Evolutionary conservation across 2,113 vertebrate species (phyloP), one percentile per base, ranked within the genome.

Genomic region (Halcyon senegalensis): DNA sequence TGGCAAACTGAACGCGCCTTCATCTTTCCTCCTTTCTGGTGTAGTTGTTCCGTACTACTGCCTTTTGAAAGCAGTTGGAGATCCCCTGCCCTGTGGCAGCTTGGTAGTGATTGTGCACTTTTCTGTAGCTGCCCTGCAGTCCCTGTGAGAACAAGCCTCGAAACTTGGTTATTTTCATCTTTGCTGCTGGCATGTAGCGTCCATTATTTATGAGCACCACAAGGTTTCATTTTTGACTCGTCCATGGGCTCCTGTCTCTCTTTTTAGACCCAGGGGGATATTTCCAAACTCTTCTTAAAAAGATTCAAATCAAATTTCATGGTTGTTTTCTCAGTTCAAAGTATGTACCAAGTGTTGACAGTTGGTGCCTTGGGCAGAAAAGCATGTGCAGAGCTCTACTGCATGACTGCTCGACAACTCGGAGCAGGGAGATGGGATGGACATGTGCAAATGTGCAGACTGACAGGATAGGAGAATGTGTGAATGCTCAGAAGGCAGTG

Each of bases 351-450:
- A 89, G 95, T 85, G 90, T 76, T 96, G 96, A 96, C 95, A 95
- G 95, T 27, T 60, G 66, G 46, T 96, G 95, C 96, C 96, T 95
- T 80, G 70, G 96, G 96, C 95, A 96, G 79, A 92, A 97, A 92
- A 84, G 79, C 74, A 39, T 27, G 59, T 87, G 60, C 90, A 86
- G 90, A 94, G 59, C 66, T 72, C 31, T 75, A 4, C 63, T 82
- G 81, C 48, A 23, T 81, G 79, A 27, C 51, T 85, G 87, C 13
- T 11, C 85, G 79, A 56, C 63, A 76, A 5, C n/a, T 21, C 10
- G 1, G 81, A 68, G 24, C 4, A 55, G 81, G 89, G 58, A 58
- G 58, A 9, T n/a, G 80, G 81, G 83, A 64, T 78, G 77, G 87
- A 75, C 8, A 9, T 17, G 82, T 77, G 83, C 74, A 78, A 67